Evolutionary conservation across 1,140 invertebrate genomes (phyloP).

Genomic region (Temnothorax nylanderi): DNA sequence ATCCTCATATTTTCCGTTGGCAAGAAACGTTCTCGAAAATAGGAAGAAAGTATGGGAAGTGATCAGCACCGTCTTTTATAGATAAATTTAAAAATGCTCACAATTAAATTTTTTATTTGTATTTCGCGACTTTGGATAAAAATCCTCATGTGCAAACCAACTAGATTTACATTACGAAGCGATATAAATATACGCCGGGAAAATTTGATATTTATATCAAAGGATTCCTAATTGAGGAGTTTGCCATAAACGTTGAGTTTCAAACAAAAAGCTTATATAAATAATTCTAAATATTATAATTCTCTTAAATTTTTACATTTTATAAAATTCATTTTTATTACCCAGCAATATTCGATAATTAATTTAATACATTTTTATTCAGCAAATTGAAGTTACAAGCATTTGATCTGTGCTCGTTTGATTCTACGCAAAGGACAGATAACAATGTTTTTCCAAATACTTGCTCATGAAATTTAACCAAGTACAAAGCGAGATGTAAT

Average conservation of each 20-base stretch:
- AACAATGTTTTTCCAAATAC: conserved; percentile 49
- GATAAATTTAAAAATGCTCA: conserved; percentile 5
- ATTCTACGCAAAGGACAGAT: conserved; percentile 35
- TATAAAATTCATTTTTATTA: conserved; percentile 21
- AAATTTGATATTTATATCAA: conserved; percentile 20
- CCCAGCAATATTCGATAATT: background rate
- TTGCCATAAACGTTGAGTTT: background rate
- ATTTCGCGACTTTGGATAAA: background rate
- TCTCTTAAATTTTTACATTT: conserved; percentile 10
- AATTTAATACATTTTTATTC: conserved; percentile 49
- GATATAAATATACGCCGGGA: background rate
- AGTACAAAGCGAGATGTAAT: conserved; percentile 58
- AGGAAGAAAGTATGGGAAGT: background rate
- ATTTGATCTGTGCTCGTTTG: conserved; percentile 52
- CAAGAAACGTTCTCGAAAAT: background rate
- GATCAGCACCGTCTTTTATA: background rate
- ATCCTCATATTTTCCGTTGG: conserved; percentile 38
- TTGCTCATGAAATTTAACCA: conserved; percentile 59
- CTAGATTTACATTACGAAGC: conserved; percentile 1
- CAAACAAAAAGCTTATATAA: background rate
- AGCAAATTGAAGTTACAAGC: conserved; percentile 9
- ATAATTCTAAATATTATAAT: conserved; percentile 9
- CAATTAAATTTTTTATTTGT: background rate
- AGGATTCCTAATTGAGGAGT: background rate
- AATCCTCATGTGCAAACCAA: background rate